phyloP scores from a whole-genome alignment of 2,797 vertebrate genomes.

The Neostethus bicornis region DNA sequence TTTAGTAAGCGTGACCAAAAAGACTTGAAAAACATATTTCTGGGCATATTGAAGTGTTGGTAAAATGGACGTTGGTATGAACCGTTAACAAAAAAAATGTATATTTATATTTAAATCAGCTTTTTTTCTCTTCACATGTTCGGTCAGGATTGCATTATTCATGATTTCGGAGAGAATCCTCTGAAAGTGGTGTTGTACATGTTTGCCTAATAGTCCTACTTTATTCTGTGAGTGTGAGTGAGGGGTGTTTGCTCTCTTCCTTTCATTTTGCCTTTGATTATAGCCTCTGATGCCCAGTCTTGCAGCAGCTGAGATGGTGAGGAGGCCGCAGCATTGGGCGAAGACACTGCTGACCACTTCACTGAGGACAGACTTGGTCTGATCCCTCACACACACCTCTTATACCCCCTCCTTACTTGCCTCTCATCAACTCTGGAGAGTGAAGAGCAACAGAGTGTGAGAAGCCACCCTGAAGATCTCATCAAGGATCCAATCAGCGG shows the following conservation, averaged over 20 bases:
- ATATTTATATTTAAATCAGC: conserved; percentile 8
- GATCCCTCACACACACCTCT: conserved; percentile 58
- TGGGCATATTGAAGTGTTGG: background rate
- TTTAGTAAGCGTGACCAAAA: background rate
- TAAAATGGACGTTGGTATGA: background rate
- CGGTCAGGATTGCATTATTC: conserved; percentile 67
- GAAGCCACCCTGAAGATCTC: conserved; percentile 79
- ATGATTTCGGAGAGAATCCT: conserved; percentile 39
- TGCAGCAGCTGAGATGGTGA: conserved; percentile 30
- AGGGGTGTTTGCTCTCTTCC: conserved; percentile 74
- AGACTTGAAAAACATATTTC: background rate
- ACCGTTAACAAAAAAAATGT: background rate
- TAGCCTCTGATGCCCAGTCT: conserved; percentile 74
- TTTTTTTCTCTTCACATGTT: conserved; percentile 14
- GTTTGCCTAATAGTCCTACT: conserved; percentile 13
- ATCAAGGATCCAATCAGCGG: conserved; percentile 83
- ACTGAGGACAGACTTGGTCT: conserved; percentile 83
- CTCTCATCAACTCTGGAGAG: conserved; percentile 75
- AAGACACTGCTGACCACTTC: conserved; percentile 85
- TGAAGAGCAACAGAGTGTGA: conserved; percentile 61
- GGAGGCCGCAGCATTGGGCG: conserved; percentile 23
- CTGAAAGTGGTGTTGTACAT: conserved; percentile 34
- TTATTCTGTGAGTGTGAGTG: conserved; percentile 43
- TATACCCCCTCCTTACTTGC: conserved; percentile 25
- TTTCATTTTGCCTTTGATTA: conserved; percentile 87